Conservation (phyloP, 2,888 invertebrate genomes). For the Thumatha senex region DNA sequence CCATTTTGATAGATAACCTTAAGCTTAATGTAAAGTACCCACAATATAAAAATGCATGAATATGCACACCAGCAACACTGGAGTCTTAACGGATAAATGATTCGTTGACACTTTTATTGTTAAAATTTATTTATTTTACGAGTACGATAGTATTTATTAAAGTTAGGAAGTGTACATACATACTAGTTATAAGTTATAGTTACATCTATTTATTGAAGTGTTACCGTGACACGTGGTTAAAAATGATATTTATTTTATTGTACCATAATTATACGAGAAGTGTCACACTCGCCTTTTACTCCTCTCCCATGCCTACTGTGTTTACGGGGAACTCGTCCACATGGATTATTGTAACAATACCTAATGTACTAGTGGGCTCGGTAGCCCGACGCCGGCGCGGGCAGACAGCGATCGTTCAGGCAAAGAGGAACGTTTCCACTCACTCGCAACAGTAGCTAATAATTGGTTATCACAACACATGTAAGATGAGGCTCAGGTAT, state of each 20-base stretch:
- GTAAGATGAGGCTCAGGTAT: slow-evolving; percentile 18
- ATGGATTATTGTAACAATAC: no score
- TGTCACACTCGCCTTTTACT: slow-evolving; percentile 22
- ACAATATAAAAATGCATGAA: background rate
- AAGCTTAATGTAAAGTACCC: slow-evolving; percentile 1
- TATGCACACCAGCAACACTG: slow-evolving; percentile 9
- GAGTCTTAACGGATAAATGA: background rate
- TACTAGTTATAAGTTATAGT: slow-evolving; percentile 15
- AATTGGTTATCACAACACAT: background rate
- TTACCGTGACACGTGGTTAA: slow-evolving; percentile 46
- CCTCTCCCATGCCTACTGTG: background rate
- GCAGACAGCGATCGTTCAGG: background rate
- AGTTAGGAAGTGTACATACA: slow-evolving; percentile 26
- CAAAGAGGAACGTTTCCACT: background rate
- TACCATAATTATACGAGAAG: slow-evolving; percentile 45
- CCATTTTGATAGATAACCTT: slow-evolving; percentile 1
- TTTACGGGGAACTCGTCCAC: no score
- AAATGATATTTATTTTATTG: slow-evolving; percentile 63
- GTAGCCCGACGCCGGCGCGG: no score
- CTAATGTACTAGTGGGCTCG: no score
- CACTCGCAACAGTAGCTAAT: background rate
- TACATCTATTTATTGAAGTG: slow-evolving; percentile 53
- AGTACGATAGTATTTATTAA: slow-evolving; percentile 13
- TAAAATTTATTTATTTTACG: slow-evolving; percentile 8
- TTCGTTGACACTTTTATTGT: slow-evolving; percentile 27